Percentiles rank a stretch among this genome's conserved stretches.
Conservation (phyloP, 35 echinoderm and acorn worm species). For the Amphiura filiformis region DNA sequence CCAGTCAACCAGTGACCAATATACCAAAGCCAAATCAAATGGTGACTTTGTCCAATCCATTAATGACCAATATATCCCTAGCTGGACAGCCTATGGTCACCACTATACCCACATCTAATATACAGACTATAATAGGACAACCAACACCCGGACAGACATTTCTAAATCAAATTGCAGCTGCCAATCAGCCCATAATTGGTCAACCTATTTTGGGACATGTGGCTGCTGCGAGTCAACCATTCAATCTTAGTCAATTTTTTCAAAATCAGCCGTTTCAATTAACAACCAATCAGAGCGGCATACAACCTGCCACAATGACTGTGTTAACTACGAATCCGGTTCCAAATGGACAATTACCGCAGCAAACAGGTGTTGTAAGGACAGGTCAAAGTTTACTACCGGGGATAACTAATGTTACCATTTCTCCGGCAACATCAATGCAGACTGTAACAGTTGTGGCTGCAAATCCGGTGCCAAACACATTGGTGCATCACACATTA, state of each 20-base stretch:
- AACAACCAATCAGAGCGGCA: not conserved
- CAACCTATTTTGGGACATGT: not conserved
- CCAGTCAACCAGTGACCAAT: constrained; percentile 6
- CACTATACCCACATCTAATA: not conserved
- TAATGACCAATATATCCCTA: constrained; percentile 1
- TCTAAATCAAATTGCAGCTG: not conserved
- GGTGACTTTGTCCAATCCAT: not conserved
- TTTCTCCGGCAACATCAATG: not conserved
- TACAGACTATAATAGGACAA: not conserved
- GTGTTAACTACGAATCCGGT: not conserved
- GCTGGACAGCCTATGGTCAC: not conserved
- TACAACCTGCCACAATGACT: not conserved
- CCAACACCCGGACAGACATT: not conserved
- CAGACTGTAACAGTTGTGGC: constrained; percentile 1
- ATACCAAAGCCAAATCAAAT: constrained; percentile 7
- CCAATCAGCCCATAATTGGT: not conserved
- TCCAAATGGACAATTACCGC: not conserved
- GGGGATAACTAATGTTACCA: not conserved
- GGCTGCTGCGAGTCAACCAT: not conserved
- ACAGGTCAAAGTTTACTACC: not conserved
- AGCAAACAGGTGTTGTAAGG: not conserved
- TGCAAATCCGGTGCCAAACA: not conserved
- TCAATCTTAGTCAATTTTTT: constrained; percentile 5
- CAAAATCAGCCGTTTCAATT: not conserved
- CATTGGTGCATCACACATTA: not conserved